Evolutionary conservation across 2,113 vertebrate genomes (phyloP).

Genomic region (Dermatemys mawii): DNA sequence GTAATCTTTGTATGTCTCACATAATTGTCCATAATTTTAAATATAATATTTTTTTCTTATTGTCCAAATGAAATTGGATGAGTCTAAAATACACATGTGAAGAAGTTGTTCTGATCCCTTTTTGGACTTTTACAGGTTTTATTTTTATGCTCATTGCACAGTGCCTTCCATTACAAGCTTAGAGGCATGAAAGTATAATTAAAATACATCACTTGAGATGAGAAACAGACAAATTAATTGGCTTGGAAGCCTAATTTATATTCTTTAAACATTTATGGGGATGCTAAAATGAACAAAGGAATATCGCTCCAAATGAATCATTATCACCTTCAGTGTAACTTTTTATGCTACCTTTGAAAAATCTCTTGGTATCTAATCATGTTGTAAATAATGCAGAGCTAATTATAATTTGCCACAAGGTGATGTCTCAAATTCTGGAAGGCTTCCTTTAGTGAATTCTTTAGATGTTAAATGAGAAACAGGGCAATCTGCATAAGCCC

Average conservation of each 20-base stretch:
- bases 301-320: slow-evolving; percentile 50
- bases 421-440: slow-evolving; percentile 43
- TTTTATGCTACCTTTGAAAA: slow-evolving; percentile 62
- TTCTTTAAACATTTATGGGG: slow-evolving; percentile 71
- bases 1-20: neutral
- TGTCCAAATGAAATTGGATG: neutral
- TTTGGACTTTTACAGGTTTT: neutral
- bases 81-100: neutral
- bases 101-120: neutral
- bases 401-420: slow-evolving; percentile 53
- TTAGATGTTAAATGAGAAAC: neutral
- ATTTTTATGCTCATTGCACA: neutral
- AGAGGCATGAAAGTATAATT: slow-evolving; percentile 49
- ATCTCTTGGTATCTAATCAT: slow-evolving; percentile 52
- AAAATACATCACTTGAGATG: slow-evolving; percentile 62
- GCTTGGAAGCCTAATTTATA: slow-evolving; percentile 64
- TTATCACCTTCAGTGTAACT: slow-evolving; percentile 57
- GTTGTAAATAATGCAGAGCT: slow-evolving; percentile 64
- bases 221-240: slow-evolving; percentile 73
- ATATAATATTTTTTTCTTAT: neutral
- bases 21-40: neutral
- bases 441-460: neutral
- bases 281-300: slow-evolving; percentile 59
- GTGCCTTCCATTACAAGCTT: slow-evolving; percentile 4
- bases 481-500: neutral